Conservation (phyloP, 2,797 vertebrate genomes). For the Forpus xanthops region DNA sequence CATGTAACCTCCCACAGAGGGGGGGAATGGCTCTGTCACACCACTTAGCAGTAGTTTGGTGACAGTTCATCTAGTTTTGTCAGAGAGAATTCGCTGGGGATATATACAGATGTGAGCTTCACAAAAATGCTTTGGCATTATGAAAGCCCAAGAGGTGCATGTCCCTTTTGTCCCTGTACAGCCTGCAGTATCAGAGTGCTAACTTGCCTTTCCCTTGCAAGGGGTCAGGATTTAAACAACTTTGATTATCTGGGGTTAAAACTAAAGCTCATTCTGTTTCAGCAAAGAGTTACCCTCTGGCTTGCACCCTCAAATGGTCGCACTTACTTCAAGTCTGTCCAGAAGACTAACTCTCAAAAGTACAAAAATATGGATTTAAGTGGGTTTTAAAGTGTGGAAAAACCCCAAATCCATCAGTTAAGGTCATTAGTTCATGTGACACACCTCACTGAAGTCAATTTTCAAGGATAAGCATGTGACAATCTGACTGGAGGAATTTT, state of each 20-base stretch:
- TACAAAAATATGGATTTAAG: not conserved
- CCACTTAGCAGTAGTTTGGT: no score
- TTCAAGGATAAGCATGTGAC: constrained; percentile 30
- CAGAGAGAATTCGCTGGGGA: not conserved
- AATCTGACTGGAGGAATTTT: constrained; percentile 33
- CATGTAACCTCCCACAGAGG: fast-evolving
- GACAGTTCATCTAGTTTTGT: fast-evolving
- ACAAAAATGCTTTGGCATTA: not conserved
- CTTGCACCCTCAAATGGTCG: not conserved
- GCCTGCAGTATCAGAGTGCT: fast-evolving
- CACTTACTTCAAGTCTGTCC: not conserved
- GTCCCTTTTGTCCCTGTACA: no score
- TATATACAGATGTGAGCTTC: not conserved
- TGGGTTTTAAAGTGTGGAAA: not conserved
- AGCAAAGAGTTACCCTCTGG: not conserved
- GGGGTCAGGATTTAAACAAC: not conserved
- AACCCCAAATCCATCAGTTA: constrained; percentile 16
- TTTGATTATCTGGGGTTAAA: not conserved
- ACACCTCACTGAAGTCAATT: constrained; percentile 31
- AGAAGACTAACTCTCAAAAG: not conserved
- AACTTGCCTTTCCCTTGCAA: not conserved
- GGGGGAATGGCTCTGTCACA: fast-evolving
- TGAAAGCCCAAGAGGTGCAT: fast-evolving
- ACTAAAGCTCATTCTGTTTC: not conserved
- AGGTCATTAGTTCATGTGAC: constrained; percentile 39